Base-by-base conservation (phyloP, 1,140 invertebrate species). In the Coelopa frigida region DNA sequence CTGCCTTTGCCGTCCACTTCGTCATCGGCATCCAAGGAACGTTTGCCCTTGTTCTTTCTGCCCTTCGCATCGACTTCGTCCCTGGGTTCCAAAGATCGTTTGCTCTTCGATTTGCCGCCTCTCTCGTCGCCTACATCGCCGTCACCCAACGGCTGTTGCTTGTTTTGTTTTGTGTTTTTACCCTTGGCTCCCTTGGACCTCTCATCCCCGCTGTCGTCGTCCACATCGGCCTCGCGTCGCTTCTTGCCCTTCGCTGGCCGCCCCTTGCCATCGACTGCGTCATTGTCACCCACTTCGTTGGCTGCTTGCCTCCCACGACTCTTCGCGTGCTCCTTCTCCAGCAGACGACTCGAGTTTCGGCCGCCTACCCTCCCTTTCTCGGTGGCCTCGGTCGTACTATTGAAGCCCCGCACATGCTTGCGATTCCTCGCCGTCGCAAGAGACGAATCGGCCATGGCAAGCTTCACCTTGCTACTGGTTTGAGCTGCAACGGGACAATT, bases 141-240 rank as follows among this genome's bases (percentile, higher is more conserved):
- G 6, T 41, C 18, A 3, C 43, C 18, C 3, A 45, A n/a, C n/a
- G 35, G 5, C 8, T 26, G 14, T 40, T 31, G 4, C 36, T 39
- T 42, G n/a, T 27, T 17, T 29, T 12, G 10, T 20, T n/a, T 26
- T n/a, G n/a, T n/a, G n/a, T n/a, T n/a, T n/a, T n/a, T n/a, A n/a
- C 14, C 23, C 14, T 51, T 35, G 11, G 18, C 40, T 32, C 27
- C n/a, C n/a, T 29, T 29, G 7, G 27, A 29, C 8, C 20, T 46
- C 3, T 36, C 10, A 7, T 46, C 17, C 15, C 31, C 17, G 7
- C 10, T 12, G 17, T 35, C 26, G 27, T 11, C 11, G 0, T 17
- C 41, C 33, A 26, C 52, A 42, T n/a, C 7, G 39, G 7, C 27
- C 27, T 29, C 7, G 7, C 27, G 7, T 29, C 27, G 7, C 27